Base-by-base conservation (phyloP, 2,797 vertebrate genomes). In the Toxotes lorentzi region DNA sequence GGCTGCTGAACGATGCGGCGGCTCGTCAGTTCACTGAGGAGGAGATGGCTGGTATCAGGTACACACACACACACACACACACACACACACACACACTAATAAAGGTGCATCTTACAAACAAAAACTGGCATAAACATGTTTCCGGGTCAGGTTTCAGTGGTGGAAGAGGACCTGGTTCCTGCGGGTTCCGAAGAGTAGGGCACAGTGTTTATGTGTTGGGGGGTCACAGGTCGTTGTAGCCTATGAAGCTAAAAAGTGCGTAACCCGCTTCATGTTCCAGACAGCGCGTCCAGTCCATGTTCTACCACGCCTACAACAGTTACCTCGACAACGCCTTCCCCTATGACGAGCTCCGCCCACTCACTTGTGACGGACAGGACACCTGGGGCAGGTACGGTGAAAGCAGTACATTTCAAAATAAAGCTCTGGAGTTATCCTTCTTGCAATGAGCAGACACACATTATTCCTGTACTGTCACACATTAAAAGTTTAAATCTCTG, bases 221-320 rank as follows among this genome's bases (percentile, higher is more conserved):
- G 34, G 34, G 34, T 35, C 9, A 4, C 35, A 38, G 35, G 5
- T 38, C 6, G n/a, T n/a, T n/a, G n/a, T n/a, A n/a, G n/a, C n/a
- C n/a, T n/a, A n/a, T n/a, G n/a, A n/a, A n/a, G n/a, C n/a, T n/a
- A n/a, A n/a, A n/a, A n/a, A n/a, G n/a, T n/a, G n/a, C 35, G 5
- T 38, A 38, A 38, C 40, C 43, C 19, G 43, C 21, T 40, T 23
- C 7, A 0, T 73, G 35, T 70, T 75, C n/a, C 90, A 99, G 98
- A 86, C 95, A 97, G 86, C 94, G 97, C 81, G 96, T 99, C 91
- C 97, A 96, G 43, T 94, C 96, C 87, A 99, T 99, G 98, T 99
- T 99, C 93, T 99, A 99, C 92, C 98, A 99, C 79, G 98, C 98
- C 84, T 99, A 99, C 93, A 96, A 99, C 94, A 99, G 96, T 89